Evolutionary conservation across 2,888 invertebrate species (phyloP).

Genomic region (Arge pagana): DNA sequence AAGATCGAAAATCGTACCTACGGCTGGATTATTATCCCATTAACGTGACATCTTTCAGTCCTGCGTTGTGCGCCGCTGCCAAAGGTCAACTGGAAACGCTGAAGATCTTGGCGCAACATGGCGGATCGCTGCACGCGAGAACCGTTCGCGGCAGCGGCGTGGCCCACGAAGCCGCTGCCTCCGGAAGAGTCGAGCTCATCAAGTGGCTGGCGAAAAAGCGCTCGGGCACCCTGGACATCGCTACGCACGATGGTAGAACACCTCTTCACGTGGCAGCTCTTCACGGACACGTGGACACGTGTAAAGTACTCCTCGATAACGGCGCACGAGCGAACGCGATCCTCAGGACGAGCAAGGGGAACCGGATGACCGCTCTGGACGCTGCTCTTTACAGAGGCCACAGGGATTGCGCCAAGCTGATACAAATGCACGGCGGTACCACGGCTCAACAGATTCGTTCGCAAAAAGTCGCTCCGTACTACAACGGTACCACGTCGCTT

Average conservation of each 20-base stretch:
- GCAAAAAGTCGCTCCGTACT: constrained; percentile 41
- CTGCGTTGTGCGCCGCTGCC: constrained; percentile 93
- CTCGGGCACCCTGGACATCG: constrained; percentile 82
- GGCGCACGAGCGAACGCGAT: constrained; percentile 86
- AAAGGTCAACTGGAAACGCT: constrained; percentile 93
- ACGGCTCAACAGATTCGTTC: constrained; percentile 64
- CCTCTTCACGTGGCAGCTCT: constrained; percentile 93
- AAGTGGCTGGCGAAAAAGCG: constrained; percentile 85
- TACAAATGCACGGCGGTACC: constrained; percentile 87
- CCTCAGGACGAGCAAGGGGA: constrained; percentile 80
- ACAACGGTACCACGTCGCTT: too few relatives aligned
- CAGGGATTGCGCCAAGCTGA: constrained; percentile 88
- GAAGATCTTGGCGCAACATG: constrained; percentile 72
- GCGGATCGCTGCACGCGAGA: constrained; percentile 88
- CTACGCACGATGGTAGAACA: constrained; percentile 91
- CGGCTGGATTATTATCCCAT: background rate
- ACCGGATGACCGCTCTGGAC: constrained; percentile 87
- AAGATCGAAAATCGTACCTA: constrained; percentile 36
- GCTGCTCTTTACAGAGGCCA: constrained; percentile 86
- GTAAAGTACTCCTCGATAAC: constrained; percentile 81
- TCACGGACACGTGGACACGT: constrained; percentile 92
- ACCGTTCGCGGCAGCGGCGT: constrained; percentile 95
- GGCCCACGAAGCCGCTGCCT: constrained; percentile 93
- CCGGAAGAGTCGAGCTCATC: constrained; percentile 86
- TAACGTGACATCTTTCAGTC: constrained; percentile 57